Evolutionary conservation across 2,113 vertebrate species (phyloP).

Genomic region (Bubo bubo): DNA sequence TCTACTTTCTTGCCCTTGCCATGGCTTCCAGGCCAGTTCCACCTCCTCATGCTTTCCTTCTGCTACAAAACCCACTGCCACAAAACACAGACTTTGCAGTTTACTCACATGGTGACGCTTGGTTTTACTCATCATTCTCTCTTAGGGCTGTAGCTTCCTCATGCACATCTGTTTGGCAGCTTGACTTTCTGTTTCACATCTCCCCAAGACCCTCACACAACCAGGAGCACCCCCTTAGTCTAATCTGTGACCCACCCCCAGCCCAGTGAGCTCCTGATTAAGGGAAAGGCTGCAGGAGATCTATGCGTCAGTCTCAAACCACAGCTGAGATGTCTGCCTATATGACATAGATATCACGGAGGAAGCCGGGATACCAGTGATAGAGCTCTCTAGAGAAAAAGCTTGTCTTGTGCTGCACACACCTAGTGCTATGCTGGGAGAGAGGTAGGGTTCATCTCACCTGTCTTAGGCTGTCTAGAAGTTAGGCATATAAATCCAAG

Average conservation of each 20-base stretch:
- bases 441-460: background rate
- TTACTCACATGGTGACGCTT: background rate
- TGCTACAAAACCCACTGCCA: background rate
- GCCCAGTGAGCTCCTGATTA: background rate
- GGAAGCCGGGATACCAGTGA: background rate
- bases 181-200: background rate
- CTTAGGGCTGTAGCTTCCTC: background rate
- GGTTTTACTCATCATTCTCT: background rate
- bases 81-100: background rate
- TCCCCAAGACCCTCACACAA: background rate
- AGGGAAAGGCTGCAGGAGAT: background rate
- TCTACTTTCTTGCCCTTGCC: background rate
- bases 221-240: background rate
- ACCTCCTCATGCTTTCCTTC: background rate
- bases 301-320: rapidly evolving
- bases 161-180: background rate
- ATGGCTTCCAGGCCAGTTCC: background rate
- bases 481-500: background rate
- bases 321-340: background rate
- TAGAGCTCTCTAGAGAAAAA: background rate
- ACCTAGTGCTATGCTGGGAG: too few relatives aligned
- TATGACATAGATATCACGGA: rapidly evolving
- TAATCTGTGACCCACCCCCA: background rate
- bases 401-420: background rate
- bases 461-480: background rate